Conservation (phyloP, 2,113 vertebrate genomes). For the western clawed frog (Xenopus tropicalis) region UCB_Xtro_10.0 CM004445.2:8806001-8806500, state of each 20-base stretch:
- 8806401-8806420: too few species aligned
- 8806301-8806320: too few species aligned
- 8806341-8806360: too few species aligned
- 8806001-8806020: slow-evolving; percentile 68
- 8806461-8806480: slow-evolving; percentile 74
- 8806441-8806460: slow-evolving; percentile 74
- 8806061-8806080: slow-evolving; percentile 45
- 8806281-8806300: too few species aligned
- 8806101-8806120: too few species aligned
- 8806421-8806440: slow-evolving; percentile 83
- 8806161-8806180: slow-evolving; percentile 61
- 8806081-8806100: too few species aligned
- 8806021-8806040: slow-evolving; percentile 76
- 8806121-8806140: too few species aligned
- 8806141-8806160: slow-evolving; percentile 53
- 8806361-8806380: too few species aligned
- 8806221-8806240: slow-evolving; percentile 72
- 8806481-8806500: slow-evolving; percentile 62
- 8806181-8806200: slow-evolving; percentile 68
- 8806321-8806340: too few species aligned
- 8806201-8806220: slow-evolving; percentile 83
- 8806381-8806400: too few species aligned
- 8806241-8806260: too few species aligned
- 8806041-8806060: slow-evolving; percentile 62
- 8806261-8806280: too few species aligned